phyloP scores from a whole-genome alignment of 1,140 invertebrate species.

The Calycopis cecrops region DNA sequence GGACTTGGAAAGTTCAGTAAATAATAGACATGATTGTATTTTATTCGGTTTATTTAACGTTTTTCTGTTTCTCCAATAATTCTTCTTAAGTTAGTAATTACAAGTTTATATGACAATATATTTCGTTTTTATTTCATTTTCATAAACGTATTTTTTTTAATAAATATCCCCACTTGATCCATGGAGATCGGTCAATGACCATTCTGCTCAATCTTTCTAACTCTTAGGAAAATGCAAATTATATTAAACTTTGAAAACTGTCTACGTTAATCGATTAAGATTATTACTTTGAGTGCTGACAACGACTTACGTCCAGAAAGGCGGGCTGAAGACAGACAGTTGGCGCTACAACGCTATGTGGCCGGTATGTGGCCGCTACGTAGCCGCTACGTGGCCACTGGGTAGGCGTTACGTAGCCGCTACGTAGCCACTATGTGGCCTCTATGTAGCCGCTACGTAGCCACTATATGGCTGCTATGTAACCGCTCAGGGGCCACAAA shows the following conservation, averaged over 20 bases:
- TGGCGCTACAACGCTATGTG: conserved; percentile 10
- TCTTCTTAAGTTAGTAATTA: conserved; percentile 73
- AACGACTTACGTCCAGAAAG: conserved; percentile 42
- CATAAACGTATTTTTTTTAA: conserved; percentile 73
- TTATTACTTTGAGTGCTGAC: conserved; percentile 64
- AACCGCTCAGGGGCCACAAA: too few species aligned
- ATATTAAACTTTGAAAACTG: conserved; percentile 70
- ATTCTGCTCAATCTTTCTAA: conserved; percentile 72
- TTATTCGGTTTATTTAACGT: conserved; percentile 74
- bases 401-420: too few species aligned
- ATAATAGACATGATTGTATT: conserved; percentile 56
- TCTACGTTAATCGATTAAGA: conserved; percentile 69
- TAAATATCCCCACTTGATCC: conserved; percentile 72
- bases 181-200: conserved; percentile 71
- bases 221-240: conserved; percentile 73
- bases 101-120: conserved; percentile 73
- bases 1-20: conserved; percentile 24
- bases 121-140: conserved; percentile 72
- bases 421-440: too few species aligned
- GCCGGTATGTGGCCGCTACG: too few species aligned
- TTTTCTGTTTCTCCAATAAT: conserved; percentile 72
- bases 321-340: conserved; percentile 17
- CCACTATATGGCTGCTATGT: too few species aligned
- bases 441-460: too few species aligned
- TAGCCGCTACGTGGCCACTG: too few species aligned